Base-by-base conservation (phyloP, 2,113 vertebrate species). In the Colistium nudipinnis region DNA sequence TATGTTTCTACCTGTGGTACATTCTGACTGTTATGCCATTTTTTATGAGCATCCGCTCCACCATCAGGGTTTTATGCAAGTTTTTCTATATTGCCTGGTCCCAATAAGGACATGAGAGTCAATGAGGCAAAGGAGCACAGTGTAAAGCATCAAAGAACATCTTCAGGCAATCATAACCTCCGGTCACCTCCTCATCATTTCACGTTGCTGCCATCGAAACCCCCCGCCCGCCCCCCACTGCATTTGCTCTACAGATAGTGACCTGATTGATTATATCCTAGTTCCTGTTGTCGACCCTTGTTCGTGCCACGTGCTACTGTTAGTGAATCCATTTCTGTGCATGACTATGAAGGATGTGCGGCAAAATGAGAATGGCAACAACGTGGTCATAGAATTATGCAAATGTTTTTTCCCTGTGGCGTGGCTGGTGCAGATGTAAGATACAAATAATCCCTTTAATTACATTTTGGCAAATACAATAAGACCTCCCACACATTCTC, bases 231-330 rank as follows among this genome's bases (percentile, higher is more conserved):
- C 52, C 13, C 7, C 27, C 56, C 17, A 13, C 28, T 55, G 63
- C 67, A 20, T 52, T 39, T 56, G 68, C 65, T 61, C 72, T 74
- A 62, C 57, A 45, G 59, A 65, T 51, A 36, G 44, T 33, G 62
- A 78, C 59, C 41, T 55, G 36, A 78, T 74, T 54, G 75, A 78
- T 70, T 22, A 20, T 22, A 30, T 59, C 62, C 36, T 48, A 49
- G 47, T 51, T 17, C 59, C 65, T 62, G 49, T 43, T 45, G 69
- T 66, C 49, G 30, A 51, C 24, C 64, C 31, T 43, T 31, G n/a
- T 43, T 16, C 35, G 25, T 71, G 71, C n/a, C 45, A 49, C 38
- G 33, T 48, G 31, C 39, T 1, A 43, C 33, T 48, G 49, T 43
- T 36, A 12, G 20, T 51, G 35, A 71, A 49, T 61, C n/a, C 17